A percentile compares a stretch with the other conserved stretches of the same genome.
These are phyloP conservation scores for Keiferia lycopersicella DNA, from an alignment of 2,888 invertebrate species.

Conservation along the genomic window DNA sequence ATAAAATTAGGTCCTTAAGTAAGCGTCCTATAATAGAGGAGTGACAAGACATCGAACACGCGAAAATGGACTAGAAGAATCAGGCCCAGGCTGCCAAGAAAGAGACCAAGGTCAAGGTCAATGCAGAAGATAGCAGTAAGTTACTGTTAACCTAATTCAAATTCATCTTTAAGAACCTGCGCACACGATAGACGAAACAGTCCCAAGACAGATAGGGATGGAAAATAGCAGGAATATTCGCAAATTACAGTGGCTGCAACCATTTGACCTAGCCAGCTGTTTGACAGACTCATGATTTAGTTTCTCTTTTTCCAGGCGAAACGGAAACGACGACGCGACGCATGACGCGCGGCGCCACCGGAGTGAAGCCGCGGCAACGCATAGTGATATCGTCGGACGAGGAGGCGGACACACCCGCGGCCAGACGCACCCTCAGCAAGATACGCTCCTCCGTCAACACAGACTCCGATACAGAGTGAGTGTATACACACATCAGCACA, in stretches of 20 bases:
- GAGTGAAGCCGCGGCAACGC: constrained; percentile 76
- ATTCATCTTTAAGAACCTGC: too few species aligned
- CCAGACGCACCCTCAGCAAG: constrained; percentile 72
- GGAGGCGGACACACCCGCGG: constrained; percentile 77
- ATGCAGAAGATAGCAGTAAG: too few species aligned
- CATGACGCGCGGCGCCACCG: constrained; percentile 77
- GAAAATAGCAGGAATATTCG: too few species aligned
- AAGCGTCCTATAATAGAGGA: constrained; percentile 61
- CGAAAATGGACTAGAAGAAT: too few species aligned
- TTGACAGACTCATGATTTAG: background rate
- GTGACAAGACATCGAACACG: constrained; percentile 45
- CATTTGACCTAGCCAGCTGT: too few species aligned
- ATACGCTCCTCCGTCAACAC: constrained; percentile 71
- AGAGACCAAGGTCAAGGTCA: too few species aligned
- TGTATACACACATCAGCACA: too few species aligned
- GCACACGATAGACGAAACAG: too few species aligned
- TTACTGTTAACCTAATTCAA: background rate
- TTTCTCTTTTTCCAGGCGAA: background rate
- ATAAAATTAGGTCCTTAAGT: too few species aligned
- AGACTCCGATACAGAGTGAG: constrained; percentile 67
- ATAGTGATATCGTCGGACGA: constrained; percentile 79
- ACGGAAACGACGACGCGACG: constrained; percentile 48
- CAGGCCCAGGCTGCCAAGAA: too few species aligned
- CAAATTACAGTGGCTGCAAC: too few species aligned
- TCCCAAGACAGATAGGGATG: too few species aligned